Base-by-base conservation (phyloP, 2,797 vertebrate genomes). In the Microchirus variegatus region DNA sequence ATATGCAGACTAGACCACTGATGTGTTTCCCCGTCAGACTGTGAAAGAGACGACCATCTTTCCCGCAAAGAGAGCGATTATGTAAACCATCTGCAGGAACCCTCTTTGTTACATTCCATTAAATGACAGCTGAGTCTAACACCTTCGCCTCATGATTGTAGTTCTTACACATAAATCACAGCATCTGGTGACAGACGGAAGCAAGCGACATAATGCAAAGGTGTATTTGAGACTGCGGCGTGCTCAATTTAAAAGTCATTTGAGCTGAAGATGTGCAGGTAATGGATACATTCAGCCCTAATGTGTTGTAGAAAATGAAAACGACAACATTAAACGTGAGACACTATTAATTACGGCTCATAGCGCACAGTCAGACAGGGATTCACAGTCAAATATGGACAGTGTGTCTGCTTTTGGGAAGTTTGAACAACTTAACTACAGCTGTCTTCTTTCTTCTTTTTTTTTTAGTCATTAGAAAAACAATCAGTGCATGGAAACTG, bases 41-140 rank as follows among this genome's bases (percentile, higher is more conserved):
- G 78, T 58, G 50, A 79, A 70, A 75, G 46, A 48, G 53, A 56
- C 53, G 52, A 66, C 80, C 75, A 78, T 75, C 52, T 59, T 63
- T 69, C 37, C 58, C 44, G 51, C 54, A 68, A 41, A 77, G 61
- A 51, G 80, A 66, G 75, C 59, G 6, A 69, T 77, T 62, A 81
- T 80, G 68, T 80, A 77, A 80, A 83, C 66, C 63, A 52, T 77
- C 69, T 83, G 71, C 77, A 60, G 65, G 62, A 22, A 13, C 69
- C 63, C 12, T 38, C 10, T 59, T 61, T 59, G 22, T 67, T 66
- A 57, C 54, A 73, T 82, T 61, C 78, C 51, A 82, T 73, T 60
- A 65, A 63, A 75, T 60, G 68, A 77, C 73, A 88, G 73, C 77
- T 69, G 62, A 73, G 48, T 53, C 42, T 55, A 53, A 79, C 58